Base-by-base conservation (phyloP, 2,113 vertebrate genomes). In the Barbus barbus region DNA sequence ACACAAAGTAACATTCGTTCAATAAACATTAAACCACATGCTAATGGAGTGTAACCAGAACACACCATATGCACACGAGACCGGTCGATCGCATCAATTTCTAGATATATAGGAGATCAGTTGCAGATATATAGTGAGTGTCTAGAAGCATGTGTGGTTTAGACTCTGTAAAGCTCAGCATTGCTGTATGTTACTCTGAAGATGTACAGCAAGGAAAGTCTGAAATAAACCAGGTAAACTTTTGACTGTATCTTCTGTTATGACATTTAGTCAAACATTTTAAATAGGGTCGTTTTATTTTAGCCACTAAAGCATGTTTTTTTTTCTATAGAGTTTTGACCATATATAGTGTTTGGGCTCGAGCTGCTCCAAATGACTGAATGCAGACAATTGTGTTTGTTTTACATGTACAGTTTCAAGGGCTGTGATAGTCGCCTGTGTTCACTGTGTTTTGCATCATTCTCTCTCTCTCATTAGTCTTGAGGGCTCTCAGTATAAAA, bases 401-500 rank as follows among this genome's bases (percentile, higher is more conserved):
- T 79, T 63, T 44, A 61, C n/a, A 58, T 78, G 22, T 44, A 46
- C 24, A 31, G 78, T 14, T 65, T 80, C 16, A 31, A 31, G 28
- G 60, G 41, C 24, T 46, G 24, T 65, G 78, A 46, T 74, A 26
- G 53, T 51, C 60, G 6, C 3, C 41, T 69, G 20, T 86, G 65
- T 71, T 65, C 31, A 4, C 41, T 69, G 20, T 86, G 65, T 71
- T 65, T 48, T 46, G 13, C 24, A n/a, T 63, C 46, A 71, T 53
- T 22, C 82, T 48, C 72, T 41, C 79, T 24, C 82, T 67, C 67
- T 76, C 28, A 63, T 75, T 86, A 82, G 75, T 73, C 89, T 63
- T 13, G 28, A 48, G 56, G 76, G 69, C 53, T 76, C 69, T 84
- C 61, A 71, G 46, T 81, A 76, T 87, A 86, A 85, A 83, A 83